A percentile compares a stretch with the other conserved stretches of the same genome.
Conservation (phyloP, 2,113 vertebrate species). For the Thryonomys swinderianus region DNA sequence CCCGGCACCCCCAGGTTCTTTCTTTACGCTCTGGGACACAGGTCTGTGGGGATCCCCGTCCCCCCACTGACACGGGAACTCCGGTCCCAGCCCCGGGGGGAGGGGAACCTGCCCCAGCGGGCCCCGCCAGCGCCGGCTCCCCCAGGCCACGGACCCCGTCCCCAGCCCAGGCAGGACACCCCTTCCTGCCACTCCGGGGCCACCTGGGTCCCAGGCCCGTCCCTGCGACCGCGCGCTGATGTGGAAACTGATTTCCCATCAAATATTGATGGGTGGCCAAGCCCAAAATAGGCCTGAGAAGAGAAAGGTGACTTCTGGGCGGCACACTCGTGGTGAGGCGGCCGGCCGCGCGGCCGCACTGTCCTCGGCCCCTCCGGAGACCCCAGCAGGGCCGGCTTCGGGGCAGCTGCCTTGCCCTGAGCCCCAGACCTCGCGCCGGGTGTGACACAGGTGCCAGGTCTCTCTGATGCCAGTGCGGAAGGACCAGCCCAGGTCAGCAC, state of each 20-base stretch:
- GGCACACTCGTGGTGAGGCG: fast-evolving
- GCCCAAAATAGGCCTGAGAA: neutral
- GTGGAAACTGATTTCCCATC: neutral
- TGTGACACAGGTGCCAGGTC: no score
- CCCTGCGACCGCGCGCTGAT: neutral
- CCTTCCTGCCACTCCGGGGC: no score
- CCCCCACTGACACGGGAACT: fast-evolving
- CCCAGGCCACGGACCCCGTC: neutral
- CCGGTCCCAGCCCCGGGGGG: fast-evolving
- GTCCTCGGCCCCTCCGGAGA: neutral
- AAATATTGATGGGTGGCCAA: constrained; percentile 33
- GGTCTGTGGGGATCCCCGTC: fast-evolving
- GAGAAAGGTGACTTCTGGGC: neutral
- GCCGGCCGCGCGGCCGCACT: fast-evolving
- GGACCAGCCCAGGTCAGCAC: neutral
- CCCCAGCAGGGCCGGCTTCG: neutral
- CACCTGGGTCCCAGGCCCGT: neutral
- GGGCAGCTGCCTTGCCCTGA: no score
- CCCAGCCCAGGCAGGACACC: no score
- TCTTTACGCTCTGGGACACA: fast-evolving
- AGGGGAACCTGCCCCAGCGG: neutral
- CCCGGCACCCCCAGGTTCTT: neutral
- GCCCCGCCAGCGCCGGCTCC: neutral
- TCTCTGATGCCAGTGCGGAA: neutral
- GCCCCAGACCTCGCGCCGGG: no score